A percentile compares a stretch with the other conserved stretches of the same genome.
These are phyloP conservation scores for Papilio aristodemus DNA, from an alignment of 1,140 invertebrate species.

Conservation along the genomic window DNA sequence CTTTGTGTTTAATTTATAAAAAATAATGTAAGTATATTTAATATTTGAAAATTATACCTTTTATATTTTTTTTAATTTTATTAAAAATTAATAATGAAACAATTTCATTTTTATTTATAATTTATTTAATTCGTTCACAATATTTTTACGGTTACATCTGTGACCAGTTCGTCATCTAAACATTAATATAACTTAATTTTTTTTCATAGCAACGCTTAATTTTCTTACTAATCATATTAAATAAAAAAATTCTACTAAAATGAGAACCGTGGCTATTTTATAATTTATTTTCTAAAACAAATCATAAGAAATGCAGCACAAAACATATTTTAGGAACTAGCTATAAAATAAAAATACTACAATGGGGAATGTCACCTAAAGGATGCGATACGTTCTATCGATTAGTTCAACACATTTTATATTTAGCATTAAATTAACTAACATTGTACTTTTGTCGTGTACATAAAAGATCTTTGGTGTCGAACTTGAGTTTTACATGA, in stretches of 20 bases:
- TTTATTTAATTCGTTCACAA: constrained; percentile 35
- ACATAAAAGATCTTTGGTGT: constrained; percentile 59
- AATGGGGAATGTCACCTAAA: constrained; percentile 67
- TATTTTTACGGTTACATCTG: constrained; percentile 39
- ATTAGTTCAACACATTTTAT: constrained; percentile 52
- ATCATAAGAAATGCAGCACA: constrained; percentile 39
- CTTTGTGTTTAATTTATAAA: no score
- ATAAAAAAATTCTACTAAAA: constrained; percentile 8
- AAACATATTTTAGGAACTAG: constrained; percentile 60
- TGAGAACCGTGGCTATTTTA: background rate
- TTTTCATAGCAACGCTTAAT: background rate
- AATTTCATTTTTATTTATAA: constrained; percentile 17
- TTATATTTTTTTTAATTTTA: no score
- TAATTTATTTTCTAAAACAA: constrained; percentile 13
- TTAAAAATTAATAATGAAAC: constrained; percentile 12
- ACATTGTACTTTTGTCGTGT: constrained; percentile 39
- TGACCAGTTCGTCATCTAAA: constrained; percentile 37
- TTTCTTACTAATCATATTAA: constrained; percentile 16
- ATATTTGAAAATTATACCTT: no score
- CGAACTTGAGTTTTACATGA: constrained; percentile 46
- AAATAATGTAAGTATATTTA: no score
- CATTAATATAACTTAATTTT: constrained; percentile 21
- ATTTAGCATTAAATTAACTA: constrained; percentile 41
- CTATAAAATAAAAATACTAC: constrained; percentile 49
- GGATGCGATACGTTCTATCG: constrained; percentile 39